phyloP scores from a whole-genome alignment of 1,140 invertebrate genomes.

The Diplogasteroides magnus region DNA sequence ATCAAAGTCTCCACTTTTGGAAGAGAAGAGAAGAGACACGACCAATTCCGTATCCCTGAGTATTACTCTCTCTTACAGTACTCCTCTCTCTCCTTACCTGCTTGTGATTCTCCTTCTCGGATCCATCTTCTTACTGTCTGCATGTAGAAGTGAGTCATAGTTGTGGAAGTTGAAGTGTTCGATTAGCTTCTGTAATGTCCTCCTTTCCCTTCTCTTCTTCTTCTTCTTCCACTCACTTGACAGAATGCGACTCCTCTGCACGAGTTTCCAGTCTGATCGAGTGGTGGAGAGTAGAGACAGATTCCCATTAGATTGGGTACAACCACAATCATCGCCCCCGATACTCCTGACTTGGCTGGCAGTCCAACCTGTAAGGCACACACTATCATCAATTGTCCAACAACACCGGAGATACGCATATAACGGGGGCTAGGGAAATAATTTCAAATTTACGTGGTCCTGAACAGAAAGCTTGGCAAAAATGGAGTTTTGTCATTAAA shows the following conservation, averaged over 20 bases:
- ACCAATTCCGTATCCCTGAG: constrained; percentile 77
- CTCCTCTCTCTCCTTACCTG: constrained; percentile 50
- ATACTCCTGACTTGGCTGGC: constrained; percentile 92
- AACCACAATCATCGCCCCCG: constrained; percentile 83
- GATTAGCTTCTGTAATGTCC: constrained; percentile 67
- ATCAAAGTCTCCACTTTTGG: constrained; percentile 76
- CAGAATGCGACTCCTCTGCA: constrained; percentile 85
- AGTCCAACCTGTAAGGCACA: constrained; percentile 67
- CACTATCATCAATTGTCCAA: no score
- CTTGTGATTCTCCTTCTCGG: constrained; percentile 84
- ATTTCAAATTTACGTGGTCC: no score
- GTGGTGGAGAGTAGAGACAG: constrained; percentile 84
- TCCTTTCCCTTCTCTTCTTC: background rate
- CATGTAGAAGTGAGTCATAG: constrained; percentile 88
- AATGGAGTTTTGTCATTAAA: no score
- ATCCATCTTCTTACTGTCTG: constrained; percentile 78
- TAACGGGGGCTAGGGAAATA: no score
- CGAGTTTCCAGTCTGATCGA: constrained; percentile 82
- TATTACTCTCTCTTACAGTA: no score
- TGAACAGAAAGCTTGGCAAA: no score
- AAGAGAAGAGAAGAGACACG: constrained; percentile 85
- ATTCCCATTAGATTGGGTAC: constrained; percentile 95
- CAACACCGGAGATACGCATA: no score
- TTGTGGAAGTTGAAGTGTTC: constrained; percentile 89
- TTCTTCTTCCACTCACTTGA: background rate